Conservation (phyloP, 2,797 vertebrate species). For the Eulemur coronatus region DNA sequence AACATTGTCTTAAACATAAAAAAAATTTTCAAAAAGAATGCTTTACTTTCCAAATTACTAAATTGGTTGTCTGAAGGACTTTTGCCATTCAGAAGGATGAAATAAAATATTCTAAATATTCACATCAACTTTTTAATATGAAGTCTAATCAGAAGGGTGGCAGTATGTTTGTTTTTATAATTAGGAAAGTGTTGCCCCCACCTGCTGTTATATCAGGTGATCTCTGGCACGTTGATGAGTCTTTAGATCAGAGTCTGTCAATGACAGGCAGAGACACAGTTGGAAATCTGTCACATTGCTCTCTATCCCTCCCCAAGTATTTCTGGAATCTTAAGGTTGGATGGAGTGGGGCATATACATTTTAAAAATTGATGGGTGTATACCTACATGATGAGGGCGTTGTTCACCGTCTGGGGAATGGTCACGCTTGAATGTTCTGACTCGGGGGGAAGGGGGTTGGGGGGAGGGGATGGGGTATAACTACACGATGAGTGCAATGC, state of each 20-base stretch:
- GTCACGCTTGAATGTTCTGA: no score
- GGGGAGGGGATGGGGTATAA: no score
- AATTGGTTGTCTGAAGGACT: conserved; percentile 9
- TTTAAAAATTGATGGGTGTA: not conserved
- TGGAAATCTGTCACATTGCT: not conserved
- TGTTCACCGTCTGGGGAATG: no score
- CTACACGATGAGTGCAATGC: no score
- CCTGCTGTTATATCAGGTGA: not conserved
- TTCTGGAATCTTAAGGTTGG: not conserved
- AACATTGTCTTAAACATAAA: not conserved
- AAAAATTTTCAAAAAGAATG: not conserved
- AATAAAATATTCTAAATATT: not conserved
- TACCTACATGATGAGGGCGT: no score
- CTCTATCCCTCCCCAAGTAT: not conserved
- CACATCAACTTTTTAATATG: not conserved
- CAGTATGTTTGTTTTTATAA: not conserved
- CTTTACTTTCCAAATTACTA: not conserved
- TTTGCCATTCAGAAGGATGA: not conserved
- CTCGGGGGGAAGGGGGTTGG: no score
- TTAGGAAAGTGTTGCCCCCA: not conserved
- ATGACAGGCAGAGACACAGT: not conserved
- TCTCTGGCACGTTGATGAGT: not conserved
- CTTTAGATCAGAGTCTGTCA: not conserved
- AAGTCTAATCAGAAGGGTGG: not conserved
- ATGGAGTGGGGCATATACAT: not conserved